Conservation (phyloP, 2,113 vertebrate species). For the Hystrix brachyura region DNA sequence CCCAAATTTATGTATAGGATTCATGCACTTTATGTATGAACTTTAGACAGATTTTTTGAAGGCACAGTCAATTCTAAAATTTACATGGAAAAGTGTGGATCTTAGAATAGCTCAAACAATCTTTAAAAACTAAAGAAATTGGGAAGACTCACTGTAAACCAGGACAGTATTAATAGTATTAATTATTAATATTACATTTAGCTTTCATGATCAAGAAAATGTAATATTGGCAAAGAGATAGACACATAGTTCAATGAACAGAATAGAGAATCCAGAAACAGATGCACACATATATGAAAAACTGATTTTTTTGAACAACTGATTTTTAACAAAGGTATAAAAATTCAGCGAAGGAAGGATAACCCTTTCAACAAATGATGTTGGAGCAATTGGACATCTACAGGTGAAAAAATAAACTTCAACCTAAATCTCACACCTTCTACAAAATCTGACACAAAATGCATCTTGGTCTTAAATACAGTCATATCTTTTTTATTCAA, state of each 20-base stretch:
- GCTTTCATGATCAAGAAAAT: background rate
- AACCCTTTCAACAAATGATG: background rate
- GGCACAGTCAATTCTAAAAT: background rate
- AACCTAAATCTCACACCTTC: background rate
- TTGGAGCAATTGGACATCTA: background rate
- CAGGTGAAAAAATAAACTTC: background rate
- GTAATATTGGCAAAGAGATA: background rate
- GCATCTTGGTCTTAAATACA: background rate
- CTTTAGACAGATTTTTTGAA: background rate
- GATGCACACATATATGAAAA: background rate
- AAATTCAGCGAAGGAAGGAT: background rate
- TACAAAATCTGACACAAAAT: conserved; percentile 5
- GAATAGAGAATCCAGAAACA: background rate
- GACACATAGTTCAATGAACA: background rate
- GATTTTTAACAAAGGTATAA: background rate
- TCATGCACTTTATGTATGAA: background rate
- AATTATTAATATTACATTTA: background rate
- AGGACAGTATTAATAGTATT: background rate
- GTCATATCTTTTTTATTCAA: background rate
- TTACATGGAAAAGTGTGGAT: background rate
- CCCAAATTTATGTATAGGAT: background rate
- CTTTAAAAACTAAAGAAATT: background rate
- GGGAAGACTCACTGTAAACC: background rate
- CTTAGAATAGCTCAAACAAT: background rate
- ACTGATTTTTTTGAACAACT: background rate